Conservation (phyloP, 1,140 invertebrate species). For the Drosophila pruinosa region DNA sequence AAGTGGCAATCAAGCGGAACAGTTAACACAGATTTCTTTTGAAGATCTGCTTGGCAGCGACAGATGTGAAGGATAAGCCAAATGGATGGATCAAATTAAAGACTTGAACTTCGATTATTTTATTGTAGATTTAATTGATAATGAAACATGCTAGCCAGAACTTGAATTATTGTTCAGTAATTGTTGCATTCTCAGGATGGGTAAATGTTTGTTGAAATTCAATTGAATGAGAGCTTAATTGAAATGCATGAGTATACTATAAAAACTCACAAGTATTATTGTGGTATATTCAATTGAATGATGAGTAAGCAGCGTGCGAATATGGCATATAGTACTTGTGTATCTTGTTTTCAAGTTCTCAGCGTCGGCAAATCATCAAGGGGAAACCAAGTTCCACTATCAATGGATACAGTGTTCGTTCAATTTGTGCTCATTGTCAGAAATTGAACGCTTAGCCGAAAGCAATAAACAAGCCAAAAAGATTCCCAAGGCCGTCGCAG, state of each 20-base stretch:
- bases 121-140: background rate
- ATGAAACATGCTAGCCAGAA: background rate
- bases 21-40: slow-evolving; percentile 17
- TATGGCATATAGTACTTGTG: background rate
- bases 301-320: slow-evolving; percentile 17
- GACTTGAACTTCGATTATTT: background rate
- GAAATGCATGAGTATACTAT: slow-evolving; percentile 16
- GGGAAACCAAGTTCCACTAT: slow-evolving; percentile 7
- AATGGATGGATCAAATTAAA: background rate
- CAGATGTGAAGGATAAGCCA: background rate
- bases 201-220: background rate
- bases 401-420: slow-evolving; percentile 25
- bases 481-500: slow-evolving; percentile 33
- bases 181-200: background rate
- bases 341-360: slow-evolving; percentile 6
- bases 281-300: background rate
- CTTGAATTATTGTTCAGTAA: background rate
- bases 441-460: slow-evolving; percentile 33
- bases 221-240: slow-evolving; percentile 20
- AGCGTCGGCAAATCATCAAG: slow-evolving; percentile 30
- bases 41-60: background rate
- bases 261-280: background rate
- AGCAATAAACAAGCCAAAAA: slow-evolving; percentile 41
- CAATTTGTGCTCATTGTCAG: slow-evolving; percentile 33
- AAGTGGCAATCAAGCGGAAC: slow-evolving; percentile 19